A percentile compares a stretch with the other conserved stretches of the same genome.
Evolutionary conservation across 2,888 invertebrate genomes (phyloP).

Genomic region (Mimachlamys varia): DNA sequence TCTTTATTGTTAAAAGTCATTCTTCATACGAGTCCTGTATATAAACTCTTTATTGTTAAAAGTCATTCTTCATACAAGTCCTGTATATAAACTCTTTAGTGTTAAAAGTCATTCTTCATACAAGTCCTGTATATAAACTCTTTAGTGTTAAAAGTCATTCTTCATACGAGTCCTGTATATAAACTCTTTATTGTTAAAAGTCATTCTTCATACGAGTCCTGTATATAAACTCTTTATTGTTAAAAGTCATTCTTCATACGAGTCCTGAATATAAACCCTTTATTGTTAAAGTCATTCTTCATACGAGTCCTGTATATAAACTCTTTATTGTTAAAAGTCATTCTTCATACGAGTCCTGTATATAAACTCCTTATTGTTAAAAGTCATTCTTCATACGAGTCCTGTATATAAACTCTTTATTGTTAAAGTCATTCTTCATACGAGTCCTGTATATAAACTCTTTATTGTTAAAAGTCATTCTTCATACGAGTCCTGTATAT

Average conservation of each 20-base stretch:
- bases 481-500: constrained; percentile 87
- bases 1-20: no score
- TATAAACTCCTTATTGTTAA: not conserved
- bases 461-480: no score
- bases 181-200: not conserved
- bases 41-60: not conserved
- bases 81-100: constrained; percentile 74
- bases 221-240: constrained; percentile 50
- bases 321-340: no score
- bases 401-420: constrained; percentile 80
- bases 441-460: constrained; percentile 84
- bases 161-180: constrained; percentile 87
- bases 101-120: no score
- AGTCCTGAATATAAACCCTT: constrained; percentile 83
- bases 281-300: no score
- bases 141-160: no score
- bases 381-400: constrained; percentile 92
- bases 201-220: constrained; percentile 92
- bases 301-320: constrained; percentile 85
- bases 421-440: no score
- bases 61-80: constrained; percentile 92
- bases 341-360: constrained; percentile 90
- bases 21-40: constrained; percentile 89
- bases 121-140: constrained; percentile 84
- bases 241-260: constrained; percentile 92